These are phyloP conservation scores for Ecliptopera silaceata DNA, from an alignment of 2,888 invertebrate genomes.

Conservation along the genomic window DNA sequence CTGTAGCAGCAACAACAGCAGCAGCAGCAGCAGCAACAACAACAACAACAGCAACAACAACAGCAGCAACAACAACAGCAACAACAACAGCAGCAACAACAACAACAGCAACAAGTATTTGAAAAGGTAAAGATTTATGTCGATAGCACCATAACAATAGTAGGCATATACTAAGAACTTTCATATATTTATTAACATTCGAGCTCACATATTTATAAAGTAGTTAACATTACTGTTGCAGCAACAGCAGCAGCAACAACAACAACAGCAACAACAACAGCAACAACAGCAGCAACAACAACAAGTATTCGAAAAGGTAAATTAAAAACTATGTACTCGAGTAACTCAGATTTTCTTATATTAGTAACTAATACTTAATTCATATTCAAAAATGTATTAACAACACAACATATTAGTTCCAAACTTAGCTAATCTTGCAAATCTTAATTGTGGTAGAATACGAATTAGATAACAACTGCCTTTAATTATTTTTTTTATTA, in stretches of 20 bases:
- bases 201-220: conserved; percentile 58
- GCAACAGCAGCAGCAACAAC: conserved; percentile 57
- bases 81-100: conserved; percentile 56
- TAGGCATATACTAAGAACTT: not conserved
- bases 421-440: too few species aligned
- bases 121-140: conserved; percentile 26
- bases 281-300: conserved; percentile 60
- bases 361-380: too few species aligned
- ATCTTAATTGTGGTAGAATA: too few species aligned
- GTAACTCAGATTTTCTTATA: not conserved
- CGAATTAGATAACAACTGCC: not conserved
- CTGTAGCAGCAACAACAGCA: conserved; percentile 61
- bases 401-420: too few species aligned
- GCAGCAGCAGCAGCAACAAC: conserved; percentile 52
- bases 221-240: conserved; percentile 54
- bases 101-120: conserved; percentile 69
- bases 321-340: not conserved
- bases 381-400: too few species aligned
- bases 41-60: conserved; percentile 41
- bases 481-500: not conserved
- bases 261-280: conserved; percentile 54
- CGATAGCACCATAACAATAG: not conserved
- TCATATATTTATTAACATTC: conserved; percentile 20
- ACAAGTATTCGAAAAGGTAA: conserved; percentile 34
- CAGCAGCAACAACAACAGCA: conserved; percentile 48